Evolutionary conservation across 2,113 vertebrate genomes (phyloP).

Genomic region (Australoheros scitulus): DNA sequence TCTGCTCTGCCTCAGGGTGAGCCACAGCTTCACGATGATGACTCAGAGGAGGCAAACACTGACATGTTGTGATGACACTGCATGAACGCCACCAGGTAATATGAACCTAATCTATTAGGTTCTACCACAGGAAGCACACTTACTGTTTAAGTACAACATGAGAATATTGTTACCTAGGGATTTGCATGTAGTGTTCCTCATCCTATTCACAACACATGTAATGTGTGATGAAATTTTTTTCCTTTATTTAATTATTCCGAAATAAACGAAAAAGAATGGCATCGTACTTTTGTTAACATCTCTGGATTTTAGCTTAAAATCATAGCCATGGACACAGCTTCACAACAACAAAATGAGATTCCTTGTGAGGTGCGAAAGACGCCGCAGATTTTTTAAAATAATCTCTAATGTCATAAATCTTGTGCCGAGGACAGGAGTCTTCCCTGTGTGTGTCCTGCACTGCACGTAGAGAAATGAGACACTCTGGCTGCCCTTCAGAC

Average conservation of each 20-base stretch:
- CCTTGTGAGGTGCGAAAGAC: neutral
- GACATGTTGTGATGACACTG: slow-evolving; percentile 33
- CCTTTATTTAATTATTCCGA: neutral
- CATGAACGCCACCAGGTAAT: neutral
- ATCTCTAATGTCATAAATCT: slow-evolving; percentile 43
- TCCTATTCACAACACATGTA: neutral
- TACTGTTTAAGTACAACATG: neutral
- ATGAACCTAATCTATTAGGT: neutral
- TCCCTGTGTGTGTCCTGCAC: slow-evolving; percentile 26
- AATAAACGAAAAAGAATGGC: neutral
- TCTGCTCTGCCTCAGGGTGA: slow-evolving; percentile 14
- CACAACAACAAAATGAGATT: slow-evolving; percentile 7
- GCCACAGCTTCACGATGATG: neutral
- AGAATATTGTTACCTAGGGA: neutral
- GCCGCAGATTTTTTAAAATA: neutral
- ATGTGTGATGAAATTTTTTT: neutral
- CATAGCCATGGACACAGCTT: neutral
- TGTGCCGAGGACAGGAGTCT: slow-evolving; percentile 13
- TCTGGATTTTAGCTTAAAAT: neutral
- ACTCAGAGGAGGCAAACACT: slow-evolving; percentile 22
- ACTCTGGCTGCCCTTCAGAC: slow-evolving; percentile 61
- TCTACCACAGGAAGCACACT: neutral
- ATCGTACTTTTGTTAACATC: neutral
- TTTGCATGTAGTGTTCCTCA: neutral
- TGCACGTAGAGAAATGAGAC: slow-evolving; percentile 53